These are phyloP conservation scores for Nylanderia fulva DNA, from an alignment of 1,140 invertebrate species.

Conservation along the genomic window DNA sequence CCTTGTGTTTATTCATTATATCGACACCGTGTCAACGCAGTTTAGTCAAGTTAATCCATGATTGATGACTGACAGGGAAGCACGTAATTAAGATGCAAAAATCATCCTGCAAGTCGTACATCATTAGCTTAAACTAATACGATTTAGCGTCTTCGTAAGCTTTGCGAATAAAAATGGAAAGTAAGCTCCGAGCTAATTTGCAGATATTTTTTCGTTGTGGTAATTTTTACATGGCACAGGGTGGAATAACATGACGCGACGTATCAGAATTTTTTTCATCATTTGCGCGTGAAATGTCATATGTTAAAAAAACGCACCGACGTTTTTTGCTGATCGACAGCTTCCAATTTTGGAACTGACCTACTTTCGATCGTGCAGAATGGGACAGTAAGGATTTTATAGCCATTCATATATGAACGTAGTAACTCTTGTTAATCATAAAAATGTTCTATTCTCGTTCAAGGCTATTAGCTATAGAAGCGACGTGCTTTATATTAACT, in stretches of 20 bases:
- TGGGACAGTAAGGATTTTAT: conserved; percentile 14
- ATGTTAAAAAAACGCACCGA: conserved; percentile 7
- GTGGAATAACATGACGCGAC: neutral
- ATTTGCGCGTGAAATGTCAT: neutral
- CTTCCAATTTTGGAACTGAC: conserved; percentile 40
- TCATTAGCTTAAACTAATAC: neutral
- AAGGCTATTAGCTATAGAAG: conserved; percentile 16
- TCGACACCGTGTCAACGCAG: neutral
- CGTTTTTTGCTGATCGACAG: conserved; percentile 26
- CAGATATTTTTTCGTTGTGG: neutral
- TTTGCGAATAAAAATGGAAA: neutral
- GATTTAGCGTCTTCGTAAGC: neutral
- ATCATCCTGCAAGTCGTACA: neutral
- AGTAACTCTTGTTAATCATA: conserved; percentile 34
- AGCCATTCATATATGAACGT: conserved; percentile 30
- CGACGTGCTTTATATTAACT: neutral
- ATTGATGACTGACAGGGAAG: conserved; percentile 24
- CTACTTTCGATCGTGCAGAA: conserved; percentile 27
- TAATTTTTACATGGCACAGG: no score
- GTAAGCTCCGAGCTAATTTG: neutral
- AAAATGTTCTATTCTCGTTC: conserved; percentile 45
- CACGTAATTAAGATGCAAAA: conserved; percentile 41
- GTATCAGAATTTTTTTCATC: neutral
- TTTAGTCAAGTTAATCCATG: conserved; percentile 21
- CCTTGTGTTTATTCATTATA: conserved; percentile 44